Conservation (phyloP, 2,888 invertebrate genomes). For the Brachyptera risi region DNA sequence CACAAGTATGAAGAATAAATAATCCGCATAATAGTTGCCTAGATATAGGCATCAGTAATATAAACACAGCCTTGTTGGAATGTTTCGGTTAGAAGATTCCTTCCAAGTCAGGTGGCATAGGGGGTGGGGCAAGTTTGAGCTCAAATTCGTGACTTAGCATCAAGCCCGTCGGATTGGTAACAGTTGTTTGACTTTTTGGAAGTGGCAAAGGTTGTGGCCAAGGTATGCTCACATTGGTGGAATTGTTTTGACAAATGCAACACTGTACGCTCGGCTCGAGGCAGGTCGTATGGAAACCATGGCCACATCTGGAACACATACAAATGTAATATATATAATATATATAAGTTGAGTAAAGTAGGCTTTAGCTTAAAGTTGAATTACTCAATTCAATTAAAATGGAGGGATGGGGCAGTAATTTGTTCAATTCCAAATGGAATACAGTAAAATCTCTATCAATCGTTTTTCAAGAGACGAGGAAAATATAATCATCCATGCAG, state of each 20-base stretch:
- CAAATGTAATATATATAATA: too few relatives aligned
- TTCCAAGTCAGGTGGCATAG: slow-evolving; percentile 30
- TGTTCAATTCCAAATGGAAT: too few relatives aligned
- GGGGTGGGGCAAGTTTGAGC: slow-evolving; percentile 30
- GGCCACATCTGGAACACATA: slow-evolving; percentile 40
- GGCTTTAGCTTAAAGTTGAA: too few relatives aligned
- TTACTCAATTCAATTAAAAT: too few relatives aligned
- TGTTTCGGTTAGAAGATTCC: slow-evolving; percentile 30
- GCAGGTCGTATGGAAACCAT: slow-evolving; percentile 38
- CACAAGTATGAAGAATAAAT: too few relatives aligned
- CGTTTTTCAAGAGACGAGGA: too few relatives aligned
- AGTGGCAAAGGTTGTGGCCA: background rate
- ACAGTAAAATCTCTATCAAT: too few relatives aligned
- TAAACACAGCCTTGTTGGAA: background rate
- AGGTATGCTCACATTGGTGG: background rate
- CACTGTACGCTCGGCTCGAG: slow-evolving; percentile 24
- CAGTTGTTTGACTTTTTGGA: background rate
- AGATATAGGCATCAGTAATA: too few relatives aligned
- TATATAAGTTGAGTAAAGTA: too few relatives aligned
- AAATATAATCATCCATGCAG: too few relatives aligned
- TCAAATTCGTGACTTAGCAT: slow-evolving; percentile 30
- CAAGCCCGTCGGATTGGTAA: slow-evolving; percentile 4
- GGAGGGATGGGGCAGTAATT: too few relatives aligned
- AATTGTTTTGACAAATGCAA: slow-evolving; percentile 1
- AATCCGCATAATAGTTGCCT: too few relatives aligned